These are phyloP conservation scores for Megalops cyprinoides DNA, from an alignment of 2,797 vertebrate genomes.

Conservation along the genomic window DNA sequence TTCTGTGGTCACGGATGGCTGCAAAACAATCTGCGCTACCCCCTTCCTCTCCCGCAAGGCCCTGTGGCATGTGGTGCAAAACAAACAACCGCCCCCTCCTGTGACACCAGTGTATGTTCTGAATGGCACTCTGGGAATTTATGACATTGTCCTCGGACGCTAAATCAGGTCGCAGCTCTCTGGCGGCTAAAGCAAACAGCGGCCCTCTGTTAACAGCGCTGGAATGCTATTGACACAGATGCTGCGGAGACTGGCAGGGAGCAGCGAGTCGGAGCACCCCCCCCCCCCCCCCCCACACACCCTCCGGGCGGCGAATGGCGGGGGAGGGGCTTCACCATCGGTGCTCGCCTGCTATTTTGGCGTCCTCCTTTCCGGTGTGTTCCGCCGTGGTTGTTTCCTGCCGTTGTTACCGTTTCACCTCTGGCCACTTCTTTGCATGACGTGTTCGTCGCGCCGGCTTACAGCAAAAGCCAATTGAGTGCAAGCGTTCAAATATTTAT, in stretches of 20 bases:
- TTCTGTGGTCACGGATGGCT: slow-evolving; percentile 52
- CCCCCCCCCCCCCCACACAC: too few species aligned
- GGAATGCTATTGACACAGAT: slow-evolving; percentile 82
- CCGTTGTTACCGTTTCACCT: not conserved
- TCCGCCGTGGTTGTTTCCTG: not conserved
- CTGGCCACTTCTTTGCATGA: not conserved
- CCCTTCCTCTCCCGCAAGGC: slow-evolving; percentile 45
- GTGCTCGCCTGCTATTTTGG: not conserved
- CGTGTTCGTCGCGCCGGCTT: not conserved
- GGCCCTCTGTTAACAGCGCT: slow-evolving; percentile 70
- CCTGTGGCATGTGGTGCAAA: slow-evolving; percentile 54
- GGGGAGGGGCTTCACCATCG: too few species aligned
- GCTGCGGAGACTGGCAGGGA: slow-evolving; percentile 67
- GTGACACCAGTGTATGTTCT: slow-evolving; percentile 58
- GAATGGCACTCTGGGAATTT: slow-evolving; percentile 63
- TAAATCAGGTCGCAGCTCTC: slow-evolving; percentile 67
- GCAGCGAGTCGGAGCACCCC: too few species aligned
- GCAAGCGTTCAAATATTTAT: not conserved
- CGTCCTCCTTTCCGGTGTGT: not conserved
- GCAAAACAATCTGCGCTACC: too few species aligned
- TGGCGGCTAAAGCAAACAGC: slow-evolving; percentile 70
- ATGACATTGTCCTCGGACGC: slow-evolving; percentile 67
- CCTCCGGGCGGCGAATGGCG: too few species aligned
- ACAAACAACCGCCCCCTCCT: slow-evolving; percentile 61
- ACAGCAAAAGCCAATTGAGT: slow-evolving; percentile 16